phyloP scores from a whole-genome alignment of 2,113 vertebrate genomes.

The Colinus virginianus region DNA sequence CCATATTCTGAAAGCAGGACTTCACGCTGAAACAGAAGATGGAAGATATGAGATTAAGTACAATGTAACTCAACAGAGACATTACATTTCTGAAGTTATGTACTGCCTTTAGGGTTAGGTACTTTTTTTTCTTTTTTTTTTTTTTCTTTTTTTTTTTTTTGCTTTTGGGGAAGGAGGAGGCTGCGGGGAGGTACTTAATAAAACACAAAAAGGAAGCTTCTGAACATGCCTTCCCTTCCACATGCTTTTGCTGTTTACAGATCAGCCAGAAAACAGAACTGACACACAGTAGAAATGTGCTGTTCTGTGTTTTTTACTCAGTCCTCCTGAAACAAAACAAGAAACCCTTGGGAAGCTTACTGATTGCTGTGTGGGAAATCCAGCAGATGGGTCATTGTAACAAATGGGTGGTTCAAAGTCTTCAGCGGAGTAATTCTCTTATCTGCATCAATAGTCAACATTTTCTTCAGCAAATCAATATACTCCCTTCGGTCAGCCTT shows the following conservation, averaged over 20 bases:
- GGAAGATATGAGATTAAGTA: neutral
- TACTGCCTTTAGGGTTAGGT: neutral
- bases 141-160: neutral
- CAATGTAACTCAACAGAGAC: neutral
- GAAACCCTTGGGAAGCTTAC: constrained; percentile 78
- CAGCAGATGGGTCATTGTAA: constrained; percentile 96
- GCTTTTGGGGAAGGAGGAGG: neutral
- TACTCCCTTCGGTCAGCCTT: constrained; percentile 97
- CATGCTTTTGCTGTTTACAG: neutral
- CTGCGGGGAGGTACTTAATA: neutral
- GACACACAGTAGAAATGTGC: neutral
- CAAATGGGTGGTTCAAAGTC: constrained; percentile 95
- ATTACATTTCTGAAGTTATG: neutral
- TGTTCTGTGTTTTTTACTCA: neutral
- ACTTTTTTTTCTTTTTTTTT: rapidly evolving
- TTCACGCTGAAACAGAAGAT: constrained; percentile 86
- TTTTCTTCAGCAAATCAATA: constrained; percentile 98
- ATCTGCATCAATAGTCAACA: constrained; percentile 97
- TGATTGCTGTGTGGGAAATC: constrained; percentile 98
- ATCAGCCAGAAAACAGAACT: neutral
- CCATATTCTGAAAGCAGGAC: constrained; percentile 99
- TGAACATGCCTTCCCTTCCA: neutral
- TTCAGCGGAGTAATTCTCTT: constrained; percentile 97
- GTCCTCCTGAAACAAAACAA: neutral
- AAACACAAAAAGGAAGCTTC: constrained; percentile 19